Base-by-base conservation (phyloP, 2,888 invertebrate species). In the Gastracanthus pulcherrimus region DNA sequence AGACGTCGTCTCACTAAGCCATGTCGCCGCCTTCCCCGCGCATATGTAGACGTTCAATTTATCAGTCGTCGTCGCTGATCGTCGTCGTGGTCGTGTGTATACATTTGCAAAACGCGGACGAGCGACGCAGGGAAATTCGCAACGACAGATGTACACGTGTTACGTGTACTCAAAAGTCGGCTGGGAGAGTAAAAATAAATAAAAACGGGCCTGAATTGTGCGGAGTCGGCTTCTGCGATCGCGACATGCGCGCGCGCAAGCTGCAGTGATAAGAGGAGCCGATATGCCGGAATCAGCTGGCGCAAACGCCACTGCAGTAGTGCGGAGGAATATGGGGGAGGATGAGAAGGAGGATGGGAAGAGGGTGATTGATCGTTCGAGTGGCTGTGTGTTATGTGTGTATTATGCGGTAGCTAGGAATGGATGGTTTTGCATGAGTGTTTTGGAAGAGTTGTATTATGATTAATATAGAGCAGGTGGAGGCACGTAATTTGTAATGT, bases 281-380 rank as follows among this genome's bases (percentile, higher is more conserved):
- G 48, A 75, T 66, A 38, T 55, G 26, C 51, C 23, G 64, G 36
- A 51, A 66, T 66, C 45, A 55, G 13, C 51, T 26, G 38, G 36
- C 41, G 60, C 31, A 62, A 74, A n/a, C 41, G 64, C 48, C 48
- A 29, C 31, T 48, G 48, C 64, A 62, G 64, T 51, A 34, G 70
- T 36, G 55, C 31, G 26, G 26, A n/a, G 55, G n/a, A n/a, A n/a
- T n/a, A n/a, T n/a, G n/a, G 26, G n/a, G 55, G 55, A 55, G 26
- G 55, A 55, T 9, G 55, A 19, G n/a, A n/a, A n/a, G 7, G 13
- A 29, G 58, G n/a, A 29, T 13, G 11, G 5, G 9, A 26, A 19
- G 19, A 45, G 67, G 45, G 41, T 67, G 67, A 67, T 67, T 41
- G 67, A 67, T 41, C 45, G 67, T 16, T 3, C 1, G 45, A 2